Percentiles rank a stretch among this genome's conserved stretches.
These are phyloP conservation scores for Ochotona princeps DNA, from an alignment of 2,113 vertebrate species.

Conservation along the genomic window DNA sequence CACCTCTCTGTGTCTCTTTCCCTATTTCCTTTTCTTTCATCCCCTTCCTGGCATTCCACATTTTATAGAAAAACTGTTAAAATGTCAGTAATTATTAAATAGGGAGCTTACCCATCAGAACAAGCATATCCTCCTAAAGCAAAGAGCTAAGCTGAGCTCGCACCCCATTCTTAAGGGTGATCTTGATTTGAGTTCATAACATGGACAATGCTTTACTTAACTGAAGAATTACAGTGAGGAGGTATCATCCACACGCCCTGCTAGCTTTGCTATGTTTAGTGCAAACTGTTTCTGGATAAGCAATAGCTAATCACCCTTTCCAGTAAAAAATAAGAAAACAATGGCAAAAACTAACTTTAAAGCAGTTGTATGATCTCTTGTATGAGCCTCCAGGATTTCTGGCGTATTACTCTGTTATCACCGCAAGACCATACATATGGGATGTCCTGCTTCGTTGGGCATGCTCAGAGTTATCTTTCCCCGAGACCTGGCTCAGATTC, in stretches of 20 bases:
- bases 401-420: not conserved
- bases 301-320: conserved; percentile 64
- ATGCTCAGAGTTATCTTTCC: conserved; percentile 67
- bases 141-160: not conserved
- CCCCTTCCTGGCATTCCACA: no score
- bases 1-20: not conserved
- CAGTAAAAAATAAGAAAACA: conserved; percentile 45
- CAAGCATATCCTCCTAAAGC: not conserved
- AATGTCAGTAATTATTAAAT: not conserved
- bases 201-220: conserved; percentile 23
- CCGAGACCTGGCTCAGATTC: conserved; percentile 64
- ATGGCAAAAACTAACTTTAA: not conserved
- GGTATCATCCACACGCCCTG: conserved; percentile 53
- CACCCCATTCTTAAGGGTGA: conserved; percentile 4
- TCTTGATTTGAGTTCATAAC: conserved; percentile 50
- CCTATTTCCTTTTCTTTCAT: not conserved
- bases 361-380: conserved; percentile 16
- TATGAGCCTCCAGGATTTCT: conserved; percentile 63
- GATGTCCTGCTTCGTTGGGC: conserved; percentile 33
- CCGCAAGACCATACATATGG: conserved; percentile 38
- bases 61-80: not conserved
- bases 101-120: not conserved
- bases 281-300: conserved; percentile 67
- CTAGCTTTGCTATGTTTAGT: conserved; percentile 69
- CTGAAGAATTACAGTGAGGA: conserved; percentile 58